These are phyloP conservation scores for Acyrthosiphon pisum DNA, from an alignment of 1,140 invertebrate genomes.

Conservation along the genomic window DNA sequence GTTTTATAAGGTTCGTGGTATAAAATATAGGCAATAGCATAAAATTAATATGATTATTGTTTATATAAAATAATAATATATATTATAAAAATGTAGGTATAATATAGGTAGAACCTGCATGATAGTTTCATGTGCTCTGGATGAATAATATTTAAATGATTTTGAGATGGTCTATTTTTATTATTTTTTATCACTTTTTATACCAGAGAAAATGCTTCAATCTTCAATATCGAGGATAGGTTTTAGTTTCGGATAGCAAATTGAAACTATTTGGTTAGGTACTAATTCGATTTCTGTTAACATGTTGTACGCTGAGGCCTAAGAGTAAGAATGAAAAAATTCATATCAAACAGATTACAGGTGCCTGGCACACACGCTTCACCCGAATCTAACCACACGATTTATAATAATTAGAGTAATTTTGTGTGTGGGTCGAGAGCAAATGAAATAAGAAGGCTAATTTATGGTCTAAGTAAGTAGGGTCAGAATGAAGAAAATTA, in stretches of 20 bases:
- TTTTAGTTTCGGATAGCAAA: too few relatives aligned
- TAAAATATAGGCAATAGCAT: too few relatives aligned
- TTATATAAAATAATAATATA: too few relatives aligned
- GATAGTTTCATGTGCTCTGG: too few relatives aligned
- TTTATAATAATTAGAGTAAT: conserved; percentile 33
- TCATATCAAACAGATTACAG: neutral
- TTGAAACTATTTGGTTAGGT: neutral
- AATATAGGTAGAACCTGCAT: too few relatives aligned
- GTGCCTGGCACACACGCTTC: neutral
- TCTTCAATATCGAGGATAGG: too few relatives aligned
- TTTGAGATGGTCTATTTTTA: neutral
- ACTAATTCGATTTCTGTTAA: neutral
- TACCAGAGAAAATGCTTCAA: neutral
- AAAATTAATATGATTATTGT: too few relatives aligned
- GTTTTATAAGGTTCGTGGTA: neutral
- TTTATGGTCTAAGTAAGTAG: conserved; percentile 47
- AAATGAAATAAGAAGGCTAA: conserved; percentile 20
- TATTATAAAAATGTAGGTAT: too few relatives aligned
- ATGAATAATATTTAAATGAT: too few relatives aligned
- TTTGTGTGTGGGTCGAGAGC: neutral
- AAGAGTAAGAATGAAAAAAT: neutral
- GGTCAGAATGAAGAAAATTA: conserved; percentile 37
- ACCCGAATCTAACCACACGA: neutral
- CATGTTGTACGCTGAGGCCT: neutral
- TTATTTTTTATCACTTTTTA: neutral